These are phyloP conservation scores for Erannis defoliaria DNA, from an alignment of 2,888 invertebrate species.

Conservation along the genomic window DNA sequence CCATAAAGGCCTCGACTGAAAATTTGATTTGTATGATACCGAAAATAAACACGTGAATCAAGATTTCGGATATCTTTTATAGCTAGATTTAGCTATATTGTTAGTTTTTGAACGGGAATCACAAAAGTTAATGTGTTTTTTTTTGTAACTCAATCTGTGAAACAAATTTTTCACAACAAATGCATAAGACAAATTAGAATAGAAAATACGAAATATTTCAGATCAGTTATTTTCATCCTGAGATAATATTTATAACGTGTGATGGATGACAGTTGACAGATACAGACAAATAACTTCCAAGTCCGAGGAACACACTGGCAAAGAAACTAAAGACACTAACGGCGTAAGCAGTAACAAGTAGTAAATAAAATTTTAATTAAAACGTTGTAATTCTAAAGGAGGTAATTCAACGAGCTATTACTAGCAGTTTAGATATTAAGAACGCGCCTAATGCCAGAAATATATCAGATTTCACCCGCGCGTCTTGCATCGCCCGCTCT, in stretches of 20 bases:
- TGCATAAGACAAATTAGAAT: too few relatives aligned
- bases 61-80: conserved; percentile 21
- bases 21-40: conserved; percentile 37
- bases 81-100: conserved; percentile 21
- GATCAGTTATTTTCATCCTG: too few relatives aligned
- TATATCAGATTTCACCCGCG: too few relatives aligned
- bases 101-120: conserved; percentile 18
- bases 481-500: too few relatives aligned
- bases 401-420: conserved; percentile 52
- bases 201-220: too few relatives aligned
- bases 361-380: conserved; percentile 45
- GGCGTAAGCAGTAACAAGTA: conserved; percentile 20
- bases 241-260: too few relatives aligned
- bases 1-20: conserved; percentile 43
- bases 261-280: conserved; percentile 20
- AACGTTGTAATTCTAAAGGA: conserved; percentile 47
- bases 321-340: not conserved
- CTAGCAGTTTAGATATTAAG: conserved; percentile 50
- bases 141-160: conserved; percentile 2
- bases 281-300: too few relatives aligned
- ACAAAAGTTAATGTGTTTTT: conserved; percentile 12
- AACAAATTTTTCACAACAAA: not conserved
- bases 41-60: conserved; percentile 21
- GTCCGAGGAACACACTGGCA: not conserved
- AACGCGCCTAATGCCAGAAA: not conserved